Conservation (phyloP, 2,888 invertebrate species). For the Erebia palarica region DNA sequence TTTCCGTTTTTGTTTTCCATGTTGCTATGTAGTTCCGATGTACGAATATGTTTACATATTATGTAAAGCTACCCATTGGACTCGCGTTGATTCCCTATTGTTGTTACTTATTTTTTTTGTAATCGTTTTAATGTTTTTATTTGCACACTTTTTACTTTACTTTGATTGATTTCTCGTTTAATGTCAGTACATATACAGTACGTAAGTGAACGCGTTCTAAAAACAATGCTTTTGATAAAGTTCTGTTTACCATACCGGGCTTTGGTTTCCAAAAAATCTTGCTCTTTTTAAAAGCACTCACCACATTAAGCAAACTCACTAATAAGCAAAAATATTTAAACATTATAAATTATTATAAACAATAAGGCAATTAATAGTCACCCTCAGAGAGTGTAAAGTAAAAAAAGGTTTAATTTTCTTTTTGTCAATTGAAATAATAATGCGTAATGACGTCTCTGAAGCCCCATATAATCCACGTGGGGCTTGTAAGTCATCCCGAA, state of each 20-base stretch:
- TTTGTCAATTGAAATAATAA: conserved; percentile 21
- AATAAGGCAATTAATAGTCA: not conserved
- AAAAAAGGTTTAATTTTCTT: not conserved
- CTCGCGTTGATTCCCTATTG: conserved; percentile 22
- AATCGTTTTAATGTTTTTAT: conserved; percentile 13
- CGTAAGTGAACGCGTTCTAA: not conserved
- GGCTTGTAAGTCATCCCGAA: conserved; percentile 43
- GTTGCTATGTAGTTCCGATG: conserved; percentile 30
- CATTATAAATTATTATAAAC: not conserved
- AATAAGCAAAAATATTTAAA: too few species aligned
- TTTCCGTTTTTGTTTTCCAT: conserved; percentile 71
- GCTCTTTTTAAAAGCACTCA: too few species aligned
- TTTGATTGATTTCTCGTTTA: not conserved
- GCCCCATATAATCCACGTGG: conserved; percentile 33
- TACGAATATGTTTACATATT: conserved; percentile 38
- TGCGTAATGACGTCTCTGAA: conserved; percentile 31
- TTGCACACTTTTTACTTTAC: not conserved
- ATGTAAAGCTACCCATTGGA: not conserved
- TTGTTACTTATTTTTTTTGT: not conserved
- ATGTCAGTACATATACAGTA: not conserved
- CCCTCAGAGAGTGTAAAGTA: not conserved
- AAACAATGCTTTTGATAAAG: too few species aligned
- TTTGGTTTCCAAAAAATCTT: too few species aligned
- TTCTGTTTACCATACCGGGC: too few species aligned
- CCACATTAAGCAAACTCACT: too few species aligned